Conservation (phyloP, 2,113 vertebrate species). For the Crypturellus undulatus region DNA sequence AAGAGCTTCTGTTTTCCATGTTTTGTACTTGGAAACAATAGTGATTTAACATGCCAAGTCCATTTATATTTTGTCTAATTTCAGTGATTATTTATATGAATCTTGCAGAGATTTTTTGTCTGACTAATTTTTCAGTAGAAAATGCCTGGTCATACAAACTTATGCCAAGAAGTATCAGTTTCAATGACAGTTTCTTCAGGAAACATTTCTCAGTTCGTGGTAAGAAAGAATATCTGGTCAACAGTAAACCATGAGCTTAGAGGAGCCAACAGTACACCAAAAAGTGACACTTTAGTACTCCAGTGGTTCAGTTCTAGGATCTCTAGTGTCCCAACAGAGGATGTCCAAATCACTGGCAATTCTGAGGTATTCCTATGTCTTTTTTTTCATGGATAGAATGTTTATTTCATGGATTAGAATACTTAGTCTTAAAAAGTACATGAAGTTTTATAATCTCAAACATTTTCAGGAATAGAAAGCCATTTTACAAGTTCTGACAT, state of each 20-base stretch:
- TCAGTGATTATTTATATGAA: slow-evolving; percentile 18
- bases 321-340: neutral
- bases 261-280: neutral
- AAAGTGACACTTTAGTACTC: neutral
- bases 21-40: slow-evolving; percentile 34
- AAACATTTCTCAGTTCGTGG: neutral
- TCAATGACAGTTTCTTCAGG: slow-evolving; percentile 3
- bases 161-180: slow-evolving; percentile 22
- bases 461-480: neutral
- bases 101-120: slow-evolving; percentile 13
- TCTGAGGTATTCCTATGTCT: neutral
- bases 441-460: neutral
- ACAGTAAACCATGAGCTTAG: neutral
- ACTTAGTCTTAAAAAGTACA: neutral
- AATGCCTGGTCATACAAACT: slow-evolving; percentile 31
- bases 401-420: neutral
- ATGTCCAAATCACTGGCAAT: neutral
- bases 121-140: slow-evolving; percentile 8
- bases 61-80: slow-evolving; percentile 49
- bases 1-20: slow-evolving; percentile 25
- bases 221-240: neutral
- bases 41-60: slow-evolving; percentile 16
- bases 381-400: neutral
- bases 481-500: neutral
- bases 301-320: neutral